Evolutionary conservation across 2,113 vertebrate genomes (phyloP).

Genomic region (Zosterops japonicus): DNA sequence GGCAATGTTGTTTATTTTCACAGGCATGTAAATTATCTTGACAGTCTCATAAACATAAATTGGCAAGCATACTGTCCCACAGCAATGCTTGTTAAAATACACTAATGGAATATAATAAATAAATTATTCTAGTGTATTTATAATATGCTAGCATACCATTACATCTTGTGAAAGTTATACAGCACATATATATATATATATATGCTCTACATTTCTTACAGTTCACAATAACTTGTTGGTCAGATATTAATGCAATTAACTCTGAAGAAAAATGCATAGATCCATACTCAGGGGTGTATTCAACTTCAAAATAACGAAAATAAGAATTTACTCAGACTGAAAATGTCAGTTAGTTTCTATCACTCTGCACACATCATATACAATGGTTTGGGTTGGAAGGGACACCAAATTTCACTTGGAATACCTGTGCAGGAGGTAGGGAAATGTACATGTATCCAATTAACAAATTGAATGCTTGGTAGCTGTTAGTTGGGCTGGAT

Average conservation of each 20-base stretch:
- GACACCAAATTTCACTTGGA: background rate
- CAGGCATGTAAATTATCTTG: slow-evolving; percentile 81
- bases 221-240: background rate
- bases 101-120: slow-evolving; percentile 83
- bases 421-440: background rate
- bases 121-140: slow-evolving; percentile 71
- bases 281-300: background rate
- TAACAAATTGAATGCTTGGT: background rate
- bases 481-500: background rate
- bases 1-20: slow-evolving; percentile 81
- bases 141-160: slow-evolving; percentile 20
- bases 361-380: background rate
- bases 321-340: background rate
- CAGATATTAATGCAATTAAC: background rate
- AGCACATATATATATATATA: background rate
- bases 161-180: background rate
- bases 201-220: background rate
- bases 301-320: background rate
- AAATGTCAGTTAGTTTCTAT: background rate
- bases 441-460: background rate
- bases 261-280: background rate
- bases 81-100: slow-evolving; percentile 79
- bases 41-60: slow-evolving; percentile 84
- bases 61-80: slow-evolving; percentile 78
- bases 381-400: background rate